phyloP scores from a whole-genome alignment of 1,140 invertebrate species.

The Ylistrum balloti region DNA sequence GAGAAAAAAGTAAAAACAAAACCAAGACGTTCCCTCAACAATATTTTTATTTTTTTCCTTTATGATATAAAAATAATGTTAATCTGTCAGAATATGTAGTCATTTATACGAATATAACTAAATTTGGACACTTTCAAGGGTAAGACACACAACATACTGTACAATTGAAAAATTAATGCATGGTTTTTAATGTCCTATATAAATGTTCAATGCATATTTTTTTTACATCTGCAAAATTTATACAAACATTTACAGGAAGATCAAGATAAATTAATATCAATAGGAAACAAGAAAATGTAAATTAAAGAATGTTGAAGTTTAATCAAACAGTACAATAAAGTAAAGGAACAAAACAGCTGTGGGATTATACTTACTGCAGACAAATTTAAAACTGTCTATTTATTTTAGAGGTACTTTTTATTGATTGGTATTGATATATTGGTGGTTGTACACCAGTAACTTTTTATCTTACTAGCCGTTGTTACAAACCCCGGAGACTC shows the following conservation, averaged over 20 bases:
- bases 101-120: background rate
- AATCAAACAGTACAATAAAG: background rate
- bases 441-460: no score
- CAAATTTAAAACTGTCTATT: no score
- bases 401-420: no score
- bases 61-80: slow-evolving; percentile 36
- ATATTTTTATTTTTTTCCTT: background rate
- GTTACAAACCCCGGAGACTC: no score
- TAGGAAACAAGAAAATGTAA: background rate
- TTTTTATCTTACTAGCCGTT: no score
- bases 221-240: background rate
- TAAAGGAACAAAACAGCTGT: no score
- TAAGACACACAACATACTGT: background rate
- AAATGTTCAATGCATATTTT: slow-evolving; percentile 20
- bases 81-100: slow-evolving; percentile 23
- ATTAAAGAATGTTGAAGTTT: background rate
- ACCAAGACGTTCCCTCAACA: background rate
- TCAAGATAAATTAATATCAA: background rate
- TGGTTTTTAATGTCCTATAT: background rate
- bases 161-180: background rate
- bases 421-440: no score
- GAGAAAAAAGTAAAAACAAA: background rate
- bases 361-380: no score
- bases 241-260: background rate
- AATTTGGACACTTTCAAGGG: background rate